phyloP scores from a whole-genome alignment of 2,113 vertebrate genomes.

The Poicephalus meyeri region DNA sequence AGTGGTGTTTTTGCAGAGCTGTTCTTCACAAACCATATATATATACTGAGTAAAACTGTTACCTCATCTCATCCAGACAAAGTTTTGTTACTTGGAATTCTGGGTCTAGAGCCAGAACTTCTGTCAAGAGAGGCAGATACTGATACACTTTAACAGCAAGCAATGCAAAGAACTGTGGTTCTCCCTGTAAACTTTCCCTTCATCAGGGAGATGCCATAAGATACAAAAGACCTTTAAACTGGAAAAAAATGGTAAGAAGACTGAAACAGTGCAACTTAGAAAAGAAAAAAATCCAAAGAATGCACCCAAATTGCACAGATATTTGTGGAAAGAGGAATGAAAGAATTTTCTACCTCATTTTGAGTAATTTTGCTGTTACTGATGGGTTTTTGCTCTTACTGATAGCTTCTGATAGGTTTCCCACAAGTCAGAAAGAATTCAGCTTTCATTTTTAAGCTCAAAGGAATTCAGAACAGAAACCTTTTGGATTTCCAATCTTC shows the following conservation, averaged over 20 bases:
- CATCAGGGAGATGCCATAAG: not conserved
- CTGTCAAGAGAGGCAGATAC: not conserved
- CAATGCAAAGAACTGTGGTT: not conserved
- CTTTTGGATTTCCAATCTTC: not conserved
- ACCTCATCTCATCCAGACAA: not conserved
- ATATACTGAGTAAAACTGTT: not conserved
- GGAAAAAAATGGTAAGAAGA: not conserved
- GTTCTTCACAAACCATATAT: not conserved
- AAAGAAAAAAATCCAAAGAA: not conserved
- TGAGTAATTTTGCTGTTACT: not conserved
- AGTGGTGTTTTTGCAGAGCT: not conserved
- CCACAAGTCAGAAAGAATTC: not conserved
- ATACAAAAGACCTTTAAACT: not conserved
- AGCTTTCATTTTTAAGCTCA: not conserved
- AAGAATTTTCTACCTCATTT: not conserved
- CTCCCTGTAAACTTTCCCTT: not conserved
- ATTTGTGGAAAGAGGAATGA: not conserved
- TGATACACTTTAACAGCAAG: not conserved
- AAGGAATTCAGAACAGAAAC: not conserved
- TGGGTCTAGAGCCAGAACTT: not conserved
- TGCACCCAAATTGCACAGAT: not conserved
- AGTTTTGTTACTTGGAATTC: not conserved
- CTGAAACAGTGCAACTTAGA: not conserved
- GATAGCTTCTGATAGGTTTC: not conserved
- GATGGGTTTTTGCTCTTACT: not conserved